Percentiles rank a stretch among this genome's conserved stretches.
phyloP scores from a whole-genome alignment of 2,113 vertebrate species.

The Phalacrocorax pelagicus region DNA sequence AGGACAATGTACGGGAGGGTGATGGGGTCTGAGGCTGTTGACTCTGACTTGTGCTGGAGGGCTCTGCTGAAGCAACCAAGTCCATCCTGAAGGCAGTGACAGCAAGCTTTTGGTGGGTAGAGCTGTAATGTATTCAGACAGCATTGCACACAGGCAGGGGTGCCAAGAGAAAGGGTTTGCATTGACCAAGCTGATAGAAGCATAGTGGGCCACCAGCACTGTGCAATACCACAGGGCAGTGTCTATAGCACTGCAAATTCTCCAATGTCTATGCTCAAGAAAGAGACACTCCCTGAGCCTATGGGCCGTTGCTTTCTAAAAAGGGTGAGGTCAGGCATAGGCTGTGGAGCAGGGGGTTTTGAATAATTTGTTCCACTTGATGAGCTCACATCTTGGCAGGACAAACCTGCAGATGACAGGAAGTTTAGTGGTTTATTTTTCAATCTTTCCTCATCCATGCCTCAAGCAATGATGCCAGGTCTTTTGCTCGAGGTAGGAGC shows the following conservation, averaged over 20 bases:
- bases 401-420: neutral
- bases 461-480: neutral
- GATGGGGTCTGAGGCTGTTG: neutral
- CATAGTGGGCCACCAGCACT: neutral
- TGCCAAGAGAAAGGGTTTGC: neutral
- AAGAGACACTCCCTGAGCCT: neutral
- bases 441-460: neutral
- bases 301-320: neutral
- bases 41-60: neutral
- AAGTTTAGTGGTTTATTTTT: neutral
- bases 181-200: neutral
- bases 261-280: neutral
- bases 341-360: neutral
- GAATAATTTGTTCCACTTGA: neutral
- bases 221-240: neutral
- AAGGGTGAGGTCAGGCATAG: neutral
- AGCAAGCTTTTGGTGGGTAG: neutral
- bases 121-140: neutral
- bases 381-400: neutral
- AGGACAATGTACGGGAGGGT: fast-evolving
- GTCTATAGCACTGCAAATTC: neutral
- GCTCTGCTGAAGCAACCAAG: neutral
- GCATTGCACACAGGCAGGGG: neutral
- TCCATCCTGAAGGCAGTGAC: neutral
- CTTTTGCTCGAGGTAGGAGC: neutral